Evolutionary conservation across 2,888 invertebrate species (phyloP).

Genomic region (Dione vanillae): DNA sequence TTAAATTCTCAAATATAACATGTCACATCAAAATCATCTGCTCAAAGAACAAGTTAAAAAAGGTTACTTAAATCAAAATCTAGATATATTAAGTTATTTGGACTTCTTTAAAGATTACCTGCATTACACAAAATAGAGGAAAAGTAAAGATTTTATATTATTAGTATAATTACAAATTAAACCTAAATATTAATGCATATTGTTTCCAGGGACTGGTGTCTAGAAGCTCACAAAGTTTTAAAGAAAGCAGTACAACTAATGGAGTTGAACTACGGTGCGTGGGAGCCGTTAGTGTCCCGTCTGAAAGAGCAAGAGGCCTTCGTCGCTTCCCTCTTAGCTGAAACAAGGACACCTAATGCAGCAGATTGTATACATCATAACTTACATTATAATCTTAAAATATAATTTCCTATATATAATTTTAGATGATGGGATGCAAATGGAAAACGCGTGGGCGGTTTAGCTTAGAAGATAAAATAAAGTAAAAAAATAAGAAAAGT

Average conservation of each 20-base stretch:
- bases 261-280: conserved; percentile 80
- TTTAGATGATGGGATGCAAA: too few relatives aligned
- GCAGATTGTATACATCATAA: conserved; percentile 62
- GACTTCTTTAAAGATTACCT: too few relatives aligned
- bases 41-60: too few relatives aligned
- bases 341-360: conserved; percentile 55
- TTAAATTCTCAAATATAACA: too few relatives aligned
- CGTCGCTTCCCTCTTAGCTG: conserved; percentile 64
- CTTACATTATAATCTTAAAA: conserved; percentile 72
- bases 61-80: too few relatives aligned
- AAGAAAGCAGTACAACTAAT: conserved; percentile 79
- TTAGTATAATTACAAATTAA: not conserved
- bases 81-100: too few relatives aligned
- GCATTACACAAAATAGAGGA: too few relatives aligned
- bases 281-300: conserved; percentile 74
- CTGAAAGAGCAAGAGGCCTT: conserved; percentile 70
- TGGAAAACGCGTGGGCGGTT: too few relatives aligned
- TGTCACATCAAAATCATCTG: too few relatives aligned
- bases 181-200: not conserved
- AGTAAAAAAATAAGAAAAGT: not conserved
- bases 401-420: conserved; percentile 53
- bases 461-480: not conserved
- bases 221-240: conserved; percentile 77
- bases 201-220: conserved; percentile 72
- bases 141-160: too few relatives aligned